A percentile compares a stretch with the other conserved stretches of the same genome.
Evolutionary conservation across 2,888 invertebrate species (phyloP).

Genomic region (Apoderus coryli): DNA sequence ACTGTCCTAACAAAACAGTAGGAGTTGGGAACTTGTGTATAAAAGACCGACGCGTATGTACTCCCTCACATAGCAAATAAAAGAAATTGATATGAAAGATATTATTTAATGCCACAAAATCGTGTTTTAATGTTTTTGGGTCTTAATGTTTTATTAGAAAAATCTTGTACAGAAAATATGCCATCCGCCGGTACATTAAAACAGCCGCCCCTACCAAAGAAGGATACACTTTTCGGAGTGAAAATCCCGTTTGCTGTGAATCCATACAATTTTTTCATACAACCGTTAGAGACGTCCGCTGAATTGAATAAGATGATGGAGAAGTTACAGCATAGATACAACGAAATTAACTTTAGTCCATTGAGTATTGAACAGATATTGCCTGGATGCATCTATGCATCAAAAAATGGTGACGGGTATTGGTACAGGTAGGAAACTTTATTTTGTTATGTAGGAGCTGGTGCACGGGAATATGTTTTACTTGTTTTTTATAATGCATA

Average conservation of each 20-base stretch:
- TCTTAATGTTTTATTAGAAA: no score
- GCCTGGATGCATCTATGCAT: constrained; percentile 54
- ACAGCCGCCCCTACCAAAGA: constrained; percentile 32
- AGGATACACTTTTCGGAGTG: constrained; percentile 51
- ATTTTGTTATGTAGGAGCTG: neutral
- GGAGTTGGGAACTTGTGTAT: no score
- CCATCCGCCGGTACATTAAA: constrained; percentile 29
- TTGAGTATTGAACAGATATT: constrained; percentile 25
- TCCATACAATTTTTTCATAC: constrained; percentile 58
- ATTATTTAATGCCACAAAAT: no score
- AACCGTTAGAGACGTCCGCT: constrained; percentile 33
- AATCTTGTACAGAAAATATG: constrained; percentile 19
- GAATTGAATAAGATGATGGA: constrained; percentile 47
- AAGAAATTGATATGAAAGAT: no score
- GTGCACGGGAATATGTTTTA: neutral
- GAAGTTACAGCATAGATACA: constrained; percentile 46
- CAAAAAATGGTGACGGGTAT: constrained; percentile 46
- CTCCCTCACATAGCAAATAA: no score
- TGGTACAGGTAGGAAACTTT: constrained; percentile 58
- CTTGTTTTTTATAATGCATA: neutral
- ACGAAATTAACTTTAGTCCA: constrained; percentile 30
- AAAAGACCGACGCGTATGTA: no score
- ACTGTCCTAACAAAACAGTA: no score
- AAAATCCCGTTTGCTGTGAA: constrained; percentile 60
- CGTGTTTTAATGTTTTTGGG: no score